Base-by-base conservation (phyloP, 2,797 vertebrate genomes). In the Semaprochilodus insignis region DNA sequence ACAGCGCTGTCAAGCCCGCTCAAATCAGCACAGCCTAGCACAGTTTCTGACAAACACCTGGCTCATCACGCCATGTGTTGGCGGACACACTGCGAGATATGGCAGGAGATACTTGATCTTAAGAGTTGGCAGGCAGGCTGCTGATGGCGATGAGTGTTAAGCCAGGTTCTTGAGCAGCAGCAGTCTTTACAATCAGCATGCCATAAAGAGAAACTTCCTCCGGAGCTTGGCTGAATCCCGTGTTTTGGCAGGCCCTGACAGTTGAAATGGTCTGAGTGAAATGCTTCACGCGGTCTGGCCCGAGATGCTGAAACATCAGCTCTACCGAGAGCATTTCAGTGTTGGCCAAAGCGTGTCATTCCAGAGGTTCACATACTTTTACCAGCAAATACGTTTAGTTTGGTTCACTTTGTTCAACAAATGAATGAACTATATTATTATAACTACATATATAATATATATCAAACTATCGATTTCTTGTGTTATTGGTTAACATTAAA, bases 31-130 rank as follows among this genome's bases (percentile, higher is more conserved):
- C 34, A 44, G 67, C 40, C 34, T 36, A 23, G 17, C 48, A 36
- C 19, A 21, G 31, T 21, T 51, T 27, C 21, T 77, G 81, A 82
- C 74, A 82, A 82, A 74, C 72, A 76, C 80, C 74, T 82, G 74
- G 74, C 81, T 44, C 74, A 72, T 77, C 74, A 55, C 6, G 6
- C 72, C 72, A 59, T 59, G 55, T 62, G 74, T 57, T 76, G 74
- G 74, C 74, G 36, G 74, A 44, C 74, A 60, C 57, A 25, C 75
- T 31, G 75, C 11, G 36, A 65, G 70, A 83, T 78, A 27, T 16
- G 63, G 51, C 34, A 73, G 67, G 44, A 83, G 75, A 66, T 23
- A 34, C 36, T 78, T 65, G 40, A 78, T 83, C 25, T 54, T 57
- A 57, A 19, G 17, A 57, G 54, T n/a, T 83, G 70, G 59, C 74